Conservation (phyloP, 2,888 invertebrate genomes). For the Chrysolina haemoptera region DNA sequence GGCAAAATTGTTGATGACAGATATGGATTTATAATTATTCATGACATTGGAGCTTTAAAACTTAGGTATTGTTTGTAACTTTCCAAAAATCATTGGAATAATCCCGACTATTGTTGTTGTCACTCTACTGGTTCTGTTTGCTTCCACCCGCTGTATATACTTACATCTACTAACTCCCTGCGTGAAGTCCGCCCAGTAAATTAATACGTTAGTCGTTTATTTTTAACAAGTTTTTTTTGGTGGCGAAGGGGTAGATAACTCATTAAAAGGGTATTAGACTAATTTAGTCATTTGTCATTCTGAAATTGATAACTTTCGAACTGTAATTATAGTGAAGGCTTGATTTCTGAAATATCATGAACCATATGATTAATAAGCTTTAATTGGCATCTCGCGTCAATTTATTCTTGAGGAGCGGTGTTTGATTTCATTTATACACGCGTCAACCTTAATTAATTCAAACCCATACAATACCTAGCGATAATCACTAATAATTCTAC, state of each 20-base stretch:
- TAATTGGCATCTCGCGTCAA: constrained; percentile 54
- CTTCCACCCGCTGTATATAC: not conserved
- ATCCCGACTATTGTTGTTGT: not conserved
- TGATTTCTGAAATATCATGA: constrained; percentile 53
- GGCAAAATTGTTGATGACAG: no score
- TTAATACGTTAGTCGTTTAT: constrained; percentile 61
- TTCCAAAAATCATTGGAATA: not conserved
- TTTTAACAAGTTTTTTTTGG: constrained; percentile 48
- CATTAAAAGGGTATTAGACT: constrained; percentile 64
- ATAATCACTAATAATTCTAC: no score
- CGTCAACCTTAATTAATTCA: constrained; percentile 1
- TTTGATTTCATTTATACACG: constrained; percentile 52
- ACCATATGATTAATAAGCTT: constrained; percentile 55
- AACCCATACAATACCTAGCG: no score
- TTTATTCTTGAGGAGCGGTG: constrained; percentile 46
- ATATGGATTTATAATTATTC: no score
- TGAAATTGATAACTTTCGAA: constrained; percentile 47
- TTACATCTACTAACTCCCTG: not conserved
- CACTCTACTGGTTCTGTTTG: constrained; percentile 1
- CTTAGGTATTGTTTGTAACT: no score
- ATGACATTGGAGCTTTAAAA: no score
- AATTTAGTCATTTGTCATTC: constrained; percentile 64
- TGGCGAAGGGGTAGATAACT: constrained; percentile 48
- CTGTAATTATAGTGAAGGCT: constrained; percentile 43
- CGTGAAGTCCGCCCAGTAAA: constrained; percentile 44